phyloP scores from a whole-genome alignment of 2,113 vertebrate genomes.

The Catharus fuscescens region DNA sequence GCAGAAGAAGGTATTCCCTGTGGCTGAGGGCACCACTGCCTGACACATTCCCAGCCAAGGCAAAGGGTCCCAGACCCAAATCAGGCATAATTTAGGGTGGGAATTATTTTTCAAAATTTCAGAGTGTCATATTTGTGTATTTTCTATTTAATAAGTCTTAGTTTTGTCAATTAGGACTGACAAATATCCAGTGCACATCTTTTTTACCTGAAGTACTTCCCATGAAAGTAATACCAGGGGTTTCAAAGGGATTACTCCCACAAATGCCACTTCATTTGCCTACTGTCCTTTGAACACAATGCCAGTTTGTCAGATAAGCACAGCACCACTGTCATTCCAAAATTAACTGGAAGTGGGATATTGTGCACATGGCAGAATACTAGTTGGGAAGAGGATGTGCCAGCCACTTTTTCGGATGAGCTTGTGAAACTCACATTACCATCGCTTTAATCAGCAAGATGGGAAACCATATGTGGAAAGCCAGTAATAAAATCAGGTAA shows the following conservation, averaged over 20 bases:
- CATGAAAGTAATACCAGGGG: neutral
- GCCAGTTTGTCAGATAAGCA: neutral
- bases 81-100: neutral
- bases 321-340: neutral
- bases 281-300: neutral
- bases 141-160: neutral
- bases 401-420: neutral
- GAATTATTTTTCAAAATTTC: neutral
- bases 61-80: neutral
- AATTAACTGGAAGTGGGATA: neutral
- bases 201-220: neutral
- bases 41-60: accelerated
- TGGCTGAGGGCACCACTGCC: accelerated
- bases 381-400: neutral
- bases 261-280: accelerated
- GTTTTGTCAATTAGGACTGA: neutral
- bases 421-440: neutral
- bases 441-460: neutral
- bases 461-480: neutral
- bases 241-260: neutral
- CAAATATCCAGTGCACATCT: neutral
- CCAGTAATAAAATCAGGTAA: neutral
- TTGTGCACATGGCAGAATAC: neutral
- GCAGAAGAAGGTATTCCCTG: accelerated
- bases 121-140: neutral